These are phyloP conservation scores for Threskiornis aethiopicus DNA, from an alignment of 2,797 vertebrate genomes.

Conservation along the genomic window DNA sequence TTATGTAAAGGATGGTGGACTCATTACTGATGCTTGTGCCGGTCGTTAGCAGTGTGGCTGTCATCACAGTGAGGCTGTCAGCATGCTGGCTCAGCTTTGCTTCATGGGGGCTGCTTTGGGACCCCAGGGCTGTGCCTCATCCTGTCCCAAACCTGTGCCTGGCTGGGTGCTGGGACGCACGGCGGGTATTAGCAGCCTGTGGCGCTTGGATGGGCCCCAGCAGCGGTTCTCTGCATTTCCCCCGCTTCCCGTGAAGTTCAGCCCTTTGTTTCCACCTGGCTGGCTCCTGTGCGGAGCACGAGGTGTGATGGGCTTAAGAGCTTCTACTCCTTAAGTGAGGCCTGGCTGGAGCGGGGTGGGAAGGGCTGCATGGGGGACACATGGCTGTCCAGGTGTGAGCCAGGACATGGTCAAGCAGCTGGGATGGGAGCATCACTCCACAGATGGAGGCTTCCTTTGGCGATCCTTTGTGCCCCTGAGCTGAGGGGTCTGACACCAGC, in stretches of 20 bases:
- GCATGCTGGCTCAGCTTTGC: accelerated
- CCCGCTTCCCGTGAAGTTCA: neutral
- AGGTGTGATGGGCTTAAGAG: neutral
- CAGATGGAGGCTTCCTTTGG: neutral
- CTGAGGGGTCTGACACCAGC: neutral
- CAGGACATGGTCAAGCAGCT: neutral
- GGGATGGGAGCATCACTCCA: neutral
- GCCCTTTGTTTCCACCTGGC: neutral
- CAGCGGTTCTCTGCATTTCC: neutral
- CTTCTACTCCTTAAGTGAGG: neutral
- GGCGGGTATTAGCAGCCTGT: accelerated
- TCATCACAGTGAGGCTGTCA: neutral
- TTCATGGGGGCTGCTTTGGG: neutral
- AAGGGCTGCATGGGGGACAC: neutral
- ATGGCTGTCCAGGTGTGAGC: neutral
- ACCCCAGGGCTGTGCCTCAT: neutral
- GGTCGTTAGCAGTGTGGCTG: neutral
- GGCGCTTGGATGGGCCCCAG: neutral
- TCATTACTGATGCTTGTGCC: neutral
- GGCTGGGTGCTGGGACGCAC: neutral
- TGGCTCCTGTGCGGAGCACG: neutral
- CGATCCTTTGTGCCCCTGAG: too few species aligned
- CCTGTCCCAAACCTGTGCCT: neutral
- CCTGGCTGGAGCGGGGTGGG: neutral
- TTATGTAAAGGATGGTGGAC: neutral